Evolutionary conservation across 1,140 invertebrate genomes (phyloP), one percentile per base, ranked within the genome.

Genomic region (Drosophila bocqueti): DNA sequence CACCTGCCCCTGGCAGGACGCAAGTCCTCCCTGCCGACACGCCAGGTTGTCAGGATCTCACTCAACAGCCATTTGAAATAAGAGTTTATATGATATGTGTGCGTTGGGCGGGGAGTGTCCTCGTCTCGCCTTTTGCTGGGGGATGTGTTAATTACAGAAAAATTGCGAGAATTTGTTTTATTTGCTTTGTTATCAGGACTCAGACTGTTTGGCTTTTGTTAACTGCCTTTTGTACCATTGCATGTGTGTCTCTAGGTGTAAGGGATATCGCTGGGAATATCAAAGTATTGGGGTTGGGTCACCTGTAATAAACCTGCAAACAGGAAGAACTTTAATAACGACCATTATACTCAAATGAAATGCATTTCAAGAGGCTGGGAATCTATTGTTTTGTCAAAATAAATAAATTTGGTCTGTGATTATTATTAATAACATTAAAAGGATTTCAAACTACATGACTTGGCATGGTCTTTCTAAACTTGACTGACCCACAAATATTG

Each of bases 141-240:
- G 84, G 68, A 84, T 89, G 84, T 87, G 84, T 89, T 87, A 87
- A 87, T 87, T 87, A 87, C 84, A 84, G 80, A 89, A 89, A 87
- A 87, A 89, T 89, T 89, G 84, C 77, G 77, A 89, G 77, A 87
- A 89, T 89, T 84, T 76, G 77, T 89, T 89, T 89, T 89, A 87
- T 87, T 87, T 87, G 89, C 84, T 83, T 87, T 87, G 84, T 81
- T 87, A 89, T 87, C 83, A 78, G 80, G 77, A 81, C 79, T 75
- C 80, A 50, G 43, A 72, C 71, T 71, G 71, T 82, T 83, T 43
- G 57, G 31, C 61, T 54, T 52, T 62, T 73, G 47, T 75, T 69
- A 52, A 61, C 59, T 79, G 68, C 24, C 45, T 69, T 5, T 18
- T 42, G 58, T 71, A 18, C 61, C 58, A 75, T 71, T 67, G 64